phyloP scores from a whole-genome alignment of 2,888 invertebrate genomes.

The Temnothorax ravouxi region DNA sequence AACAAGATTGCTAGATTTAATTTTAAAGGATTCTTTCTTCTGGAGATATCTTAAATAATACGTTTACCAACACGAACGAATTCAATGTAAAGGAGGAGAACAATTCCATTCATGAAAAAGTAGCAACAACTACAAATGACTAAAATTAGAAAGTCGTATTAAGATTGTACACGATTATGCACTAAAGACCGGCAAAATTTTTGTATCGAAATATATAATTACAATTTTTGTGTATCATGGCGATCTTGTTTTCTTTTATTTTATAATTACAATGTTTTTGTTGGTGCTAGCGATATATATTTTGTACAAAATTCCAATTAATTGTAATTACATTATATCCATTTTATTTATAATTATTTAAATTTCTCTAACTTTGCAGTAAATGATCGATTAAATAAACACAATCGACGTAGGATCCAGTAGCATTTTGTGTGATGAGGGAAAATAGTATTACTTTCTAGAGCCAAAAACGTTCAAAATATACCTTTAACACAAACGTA shows the following conservation, averaged over 20 bases:
- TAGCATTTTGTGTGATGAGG: background rate
- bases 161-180: background rate
- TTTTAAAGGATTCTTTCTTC: background rate
- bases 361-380: background rate
- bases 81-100: background rate
- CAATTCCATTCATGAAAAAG: background rate
- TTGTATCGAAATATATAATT: background rate
- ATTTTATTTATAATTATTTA: conserved; percentile 2
- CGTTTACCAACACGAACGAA: background rate
- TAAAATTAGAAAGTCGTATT: background rate
- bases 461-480: background rate
- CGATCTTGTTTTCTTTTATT: too few relatives aligned
- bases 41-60: background rate
- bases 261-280: background rate
- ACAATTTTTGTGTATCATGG: background rate
- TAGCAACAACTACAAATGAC: background rate
- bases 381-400: background rate
- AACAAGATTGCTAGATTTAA: background rate
- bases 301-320: conserved; percentile 13
- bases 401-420: background rate
- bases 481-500: background rate
- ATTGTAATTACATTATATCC: background rate
- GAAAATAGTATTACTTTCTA: background rate
- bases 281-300: background rate
- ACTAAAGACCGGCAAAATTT: background rate